Evolutionary conservation across 2,797 vertebrate species (phyloP), one percentile per base, ranked within the genome.

Genomic region (Danio choprae): DNA sequence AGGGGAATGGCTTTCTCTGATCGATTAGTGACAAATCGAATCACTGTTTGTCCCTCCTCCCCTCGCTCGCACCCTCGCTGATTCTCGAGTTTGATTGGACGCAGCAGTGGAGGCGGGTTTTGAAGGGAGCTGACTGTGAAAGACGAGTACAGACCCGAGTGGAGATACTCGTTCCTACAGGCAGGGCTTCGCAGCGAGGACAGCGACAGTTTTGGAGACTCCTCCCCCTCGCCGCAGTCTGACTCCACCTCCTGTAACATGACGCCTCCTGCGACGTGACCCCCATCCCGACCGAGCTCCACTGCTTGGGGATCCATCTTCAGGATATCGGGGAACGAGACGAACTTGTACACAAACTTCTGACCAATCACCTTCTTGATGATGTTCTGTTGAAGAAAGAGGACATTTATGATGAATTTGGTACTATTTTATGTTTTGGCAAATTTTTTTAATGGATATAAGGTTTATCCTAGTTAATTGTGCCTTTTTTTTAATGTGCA

Each of bases 311-410:
- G 94, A 88, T 95, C 94, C 93, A 95, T 94, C 87, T 96, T 96
- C 81, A 96, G 88, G 76, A 96, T 96, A 83, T 96, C 95, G 10
- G 95, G 95, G 88, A 96, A 96, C 0, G 95, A 96, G 84, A 96
- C 95, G 58, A 96, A 96, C 89, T 96, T 96, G 90, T 96, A 96
- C 72, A 96, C 95, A 87, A 96, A 96, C 90, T 96, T 96, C 88
- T 96, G 95, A 53, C 95, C 95, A 0, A 96, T 96, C 87, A 96
- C 94, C 86, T 96, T 96, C 92, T 96, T 96, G 90, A 96, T 96
- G 89, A 96, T 96, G 86, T 96, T 96, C 96, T 96, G 91, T 16
- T 85, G 88, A 87, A 22, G 90, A 72, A 90, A 87, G 85, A 64
- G 87, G 74, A 51, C 73, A 7, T 43, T 72, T 46, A 59, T 20